Evolutionary conservation across 2,797 vertebrate species (phyloP), one percentile per base, ranked within the genome.

Genomic region (Trichosurus vulpecula): DNA sequence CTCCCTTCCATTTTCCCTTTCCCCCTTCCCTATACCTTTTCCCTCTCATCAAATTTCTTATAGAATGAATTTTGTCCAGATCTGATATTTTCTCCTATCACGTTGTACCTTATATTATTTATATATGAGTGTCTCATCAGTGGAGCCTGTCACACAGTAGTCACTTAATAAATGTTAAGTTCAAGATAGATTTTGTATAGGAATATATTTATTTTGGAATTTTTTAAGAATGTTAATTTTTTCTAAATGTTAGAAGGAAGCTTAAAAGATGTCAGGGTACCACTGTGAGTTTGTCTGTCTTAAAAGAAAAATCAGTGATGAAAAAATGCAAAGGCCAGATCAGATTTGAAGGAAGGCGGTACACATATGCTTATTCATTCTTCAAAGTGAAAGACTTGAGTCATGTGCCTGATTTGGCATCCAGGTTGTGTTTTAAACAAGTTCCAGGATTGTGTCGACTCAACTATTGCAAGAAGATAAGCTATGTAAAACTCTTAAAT

Each of bases 241-340:
- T 96, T 96, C 92, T 90, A 96, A 96, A 89, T 93, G 94, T 56
- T 54, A 58, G 41, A 58, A 41, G 22, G 12, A 12, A 91, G 52
- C 54, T 81, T 8, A 81, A 47, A 81, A 0, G 91, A 30, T 66
- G 3, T 89, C 91, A 91, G 66, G 53, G 30, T 47, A 52, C 41
- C 92, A 95, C 55, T 74, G 35, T 35, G 57, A 47, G 2, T 11
- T 47, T 94, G 52, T 92, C 96, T 94, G 51, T 94, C 95, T 96
- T 61, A 96, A 97, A 97, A 92, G 95, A 94, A 92, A 96, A 91
- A 91, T 93, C 35, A 95, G n/a, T 92, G 81, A 66, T 96, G 92
- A 95, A 94, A 55, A 96, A 93, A 90, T 57, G 94, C 10, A 58
- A 53, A 95, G 89, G 29, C 31, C 58, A 91, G 57, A 55, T 94